Percentiles rank a stretch among this genome's conserved stretches.
These are phyloP conservation scores for Zosterops lateralis DNA, from an alignment of 2,113 vertebrate species.

Conservation along the genomic window DNA sequence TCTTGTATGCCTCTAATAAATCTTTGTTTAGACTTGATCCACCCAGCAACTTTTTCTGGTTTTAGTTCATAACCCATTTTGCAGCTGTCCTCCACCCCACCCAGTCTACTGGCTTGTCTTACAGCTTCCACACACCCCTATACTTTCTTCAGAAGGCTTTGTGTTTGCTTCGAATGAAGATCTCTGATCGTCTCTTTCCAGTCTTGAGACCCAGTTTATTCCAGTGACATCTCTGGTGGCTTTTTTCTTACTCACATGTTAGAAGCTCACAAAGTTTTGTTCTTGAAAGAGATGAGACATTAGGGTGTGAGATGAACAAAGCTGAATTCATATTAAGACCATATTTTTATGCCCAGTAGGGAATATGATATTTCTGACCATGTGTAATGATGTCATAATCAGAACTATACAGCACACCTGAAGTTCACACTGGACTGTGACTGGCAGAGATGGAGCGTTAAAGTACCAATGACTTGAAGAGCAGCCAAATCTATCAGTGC, in stretches of 20 bases:
- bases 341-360: background rate
- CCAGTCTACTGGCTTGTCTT: background rate
- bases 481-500: background rate
- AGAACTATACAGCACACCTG: background rate
- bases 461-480: background rate
- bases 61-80: slow-evolving; percentile 10
- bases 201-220: background rate
- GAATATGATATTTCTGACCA: background rate
- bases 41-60: slow-evolving; percentile 9
- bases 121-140: background rate
- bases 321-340: background rate
- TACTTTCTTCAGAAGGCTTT: background rate
- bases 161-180: background rate
- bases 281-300: background rate
- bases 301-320: background rate
- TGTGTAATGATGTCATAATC: background rate
- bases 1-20: background rate
- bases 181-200: background rate
- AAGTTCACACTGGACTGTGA: background rate
- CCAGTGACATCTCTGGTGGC: background rate
- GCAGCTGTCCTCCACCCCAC: background rate
- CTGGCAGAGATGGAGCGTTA: background rate
- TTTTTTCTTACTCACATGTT: background rate
- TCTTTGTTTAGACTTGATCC: slow-evolving; percentile 12
- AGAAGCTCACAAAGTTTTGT: background rate